Base-by-base conservation (phyloP, 64 coral and sea anemone genomes). In the Anthopleura sola region DNA sequence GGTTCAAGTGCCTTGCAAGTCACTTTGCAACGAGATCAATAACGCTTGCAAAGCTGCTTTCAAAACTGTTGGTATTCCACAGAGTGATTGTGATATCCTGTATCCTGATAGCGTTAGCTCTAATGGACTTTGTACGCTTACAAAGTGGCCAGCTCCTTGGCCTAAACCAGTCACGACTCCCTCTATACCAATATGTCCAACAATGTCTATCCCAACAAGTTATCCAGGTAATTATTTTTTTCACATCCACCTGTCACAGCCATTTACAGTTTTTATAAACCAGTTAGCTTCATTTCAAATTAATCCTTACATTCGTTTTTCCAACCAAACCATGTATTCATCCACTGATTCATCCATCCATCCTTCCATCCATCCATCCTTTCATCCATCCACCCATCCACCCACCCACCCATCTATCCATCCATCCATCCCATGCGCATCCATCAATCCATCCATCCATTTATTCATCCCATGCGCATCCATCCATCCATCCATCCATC, bases 71-170 rank as follows among this genome's bases (percentile, higher is more conserved):
- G 10, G 16, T 11, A 90, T 80, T 21, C 81, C 85, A 50, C 10
- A 36, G 11, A 84, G 80, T 15, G 66, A 84, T 4, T 94, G 93
- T 84, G 93, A 94, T 15, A 33, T 36, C 33, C 10, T 94, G 10
- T 87, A 86, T 75, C 93, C 93, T 11, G 68, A 74, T 24, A 44
- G 68, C 23, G 81, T 32, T 14, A 80, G 68, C 33, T 54, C 48
- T 18, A 90, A 68, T 80, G 93, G 85, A 68, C 37, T 90, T n/a
- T 94, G 93, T 87, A 66, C 81, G 34, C 78, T 94, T 26, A 78
- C 37, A 31, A 68, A 40, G 8, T 94, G 93, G 93, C 93, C 93
- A 54, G 93, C 66, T 36, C 85, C 88, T 9, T 94, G 93, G 93
- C 84, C 49, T 2, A 48, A 33, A 49, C 47, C 48, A 86, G 58